These are phyloP conservation scores for Synergus japonicus DNA, from an alignment of 2,888 invertebrate genomes.

Conservation along the genomic window DNA sequence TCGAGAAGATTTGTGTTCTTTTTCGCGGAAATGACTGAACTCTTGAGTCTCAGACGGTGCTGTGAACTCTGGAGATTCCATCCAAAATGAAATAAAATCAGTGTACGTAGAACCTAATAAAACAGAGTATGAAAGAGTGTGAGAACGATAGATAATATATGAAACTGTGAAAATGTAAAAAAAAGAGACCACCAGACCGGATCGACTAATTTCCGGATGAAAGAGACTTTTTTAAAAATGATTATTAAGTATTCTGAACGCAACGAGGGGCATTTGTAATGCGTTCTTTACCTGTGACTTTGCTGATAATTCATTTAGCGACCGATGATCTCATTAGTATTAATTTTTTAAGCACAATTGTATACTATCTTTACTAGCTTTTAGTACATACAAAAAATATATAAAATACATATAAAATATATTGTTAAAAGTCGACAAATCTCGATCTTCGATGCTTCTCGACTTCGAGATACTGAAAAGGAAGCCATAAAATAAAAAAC, in stretches of 20 bases:
- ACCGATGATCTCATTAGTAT: constrained; percentile 29
- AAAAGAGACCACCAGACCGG: neutral
- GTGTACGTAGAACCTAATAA: neutral
- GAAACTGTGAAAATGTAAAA: neutral
- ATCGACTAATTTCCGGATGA: neutral
- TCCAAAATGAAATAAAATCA: neutral
- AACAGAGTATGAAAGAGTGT: neutral
- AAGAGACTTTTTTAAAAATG: constrained; percentile 16
- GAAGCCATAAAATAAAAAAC: constrained; percentile 15
- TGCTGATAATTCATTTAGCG: constrained; percentile 1
- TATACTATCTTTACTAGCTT: constrained; percentile 13
- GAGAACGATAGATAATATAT: neutral
- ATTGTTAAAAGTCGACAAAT: constrained; percentile 34
- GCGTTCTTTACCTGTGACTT: constrained; percentile 27
- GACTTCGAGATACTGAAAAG: constrained; percentile 8
- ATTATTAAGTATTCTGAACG: constrained; percentile 33
- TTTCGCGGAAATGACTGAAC: neutral
- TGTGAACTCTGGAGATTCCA: constrained; percentile 7
- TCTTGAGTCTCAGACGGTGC: neutral
- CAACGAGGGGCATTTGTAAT: neutral
- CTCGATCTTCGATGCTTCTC: constrained; percentile 23
- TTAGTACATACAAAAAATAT: neutral
- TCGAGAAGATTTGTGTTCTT: neutral
- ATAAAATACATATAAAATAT: neutral
- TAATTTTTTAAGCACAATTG: constrained; percentile 2